These are phyloP conservation scores for Ophioderma brevispina DNA, from an alignment of 35 echinoderm and acorn worm genomes.

Conservation along the genomic window DNA sequence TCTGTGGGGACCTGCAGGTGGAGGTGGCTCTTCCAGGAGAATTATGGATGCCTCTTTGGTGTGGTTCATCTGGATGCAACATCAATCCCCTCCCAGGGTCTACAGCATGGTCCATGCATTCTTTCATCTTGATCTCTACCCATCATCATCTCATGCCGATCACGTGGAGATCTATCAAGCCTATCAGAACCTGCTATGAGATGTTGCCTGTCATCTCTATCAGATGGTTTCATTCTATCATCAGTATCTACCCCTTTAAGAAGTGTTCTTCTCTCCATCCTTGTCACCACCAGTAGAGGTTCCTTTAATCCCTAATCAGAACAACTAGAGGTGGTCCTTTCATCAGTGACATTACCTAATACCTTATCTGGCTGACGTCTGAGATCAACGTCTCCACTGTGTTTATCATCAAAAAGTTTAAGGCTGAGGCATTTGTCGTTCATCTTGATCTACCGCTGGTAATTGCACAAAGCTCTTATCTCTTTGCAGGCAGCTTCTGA, in stretches of 20 bases:
- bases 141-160: background rate
- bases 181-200: background rate
- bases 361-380: background rate
- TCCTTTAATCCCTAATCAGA: background rate
- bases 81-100: background rate
- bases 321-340: too few relatives aligned
- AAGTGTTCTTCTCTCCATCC: background rate
- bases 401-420: too few relatives aligned
- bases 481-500: slow-evolving; percentile 4
- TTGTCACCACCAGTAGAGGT: slow-evolving; percentile 4
- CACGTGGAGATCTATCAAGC: background rate
- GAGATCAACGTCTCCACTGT: background rate
- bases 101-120: background rate
- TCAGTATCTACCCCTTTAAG: slow-evolving; percentile 8
- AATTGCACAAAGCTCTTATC: background rate
- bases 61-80: background rate
- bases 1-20: background rate
- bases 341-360: too few relatives aligned
- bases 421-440: slow-evolving; percentile 2
- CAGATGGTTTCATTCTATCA: background rate
- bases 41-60: background rate
- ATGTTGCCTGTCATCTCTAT: background rate
- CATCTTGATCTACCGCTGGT: slow-evolving; percentile 23
- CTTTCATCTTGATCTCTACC: background rate
- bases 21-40: background rate